A percentile compares a stretch with the other conserved stretches of the same genome.
phyloP scores from a whole-genome alignment of 2,113 vertebrate species.

The Periophthalmodon schlosseri region DNA sequence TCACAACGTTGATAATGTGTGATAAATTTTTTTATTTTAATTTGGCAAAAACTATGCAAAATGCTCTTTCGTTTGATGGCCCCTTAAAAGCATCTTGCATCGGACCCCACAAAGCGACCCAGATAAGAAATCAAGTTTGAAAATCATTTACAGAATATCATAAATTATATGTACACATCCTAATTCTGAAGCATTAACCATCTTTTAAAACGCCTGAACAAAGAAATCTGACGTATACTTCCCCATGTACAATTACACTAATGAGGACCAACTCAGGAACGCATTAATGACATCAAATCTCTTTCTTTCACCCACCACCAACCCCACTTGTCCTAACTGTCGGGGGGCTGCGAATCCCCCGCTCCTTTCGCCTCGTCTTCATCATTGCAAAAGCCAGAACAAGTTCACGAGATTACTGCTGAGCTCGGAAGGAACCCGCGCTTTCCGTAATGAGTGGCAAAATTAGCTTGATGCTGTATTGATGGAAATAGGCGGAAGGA shows the following conservation, averaged over 20 bases:
- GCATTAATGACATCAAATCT: constrained; percentile 31
- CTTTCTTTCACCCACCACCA: constrained; percentile 25
- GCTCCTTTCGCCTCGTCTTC: constrained; percentile 31
- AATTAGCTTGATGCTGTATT: constrained; percentile 60
- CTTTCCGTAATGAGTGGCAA: constrained; percentile 50
- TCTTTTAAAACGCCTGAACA: constrained; percentile 11
- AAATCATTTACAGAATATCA: no score
- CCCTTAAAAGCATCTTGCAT: no score
- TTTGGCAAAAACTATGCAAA: no score
- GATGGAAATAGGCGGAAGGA: constrained; percentile 60
- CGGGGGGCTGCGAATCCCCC: constrained; percentile 22
- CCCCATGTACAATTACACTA: constrained; percentile 42
- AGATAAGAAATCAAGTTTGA: no score
- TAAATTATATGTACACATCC: not conserved
- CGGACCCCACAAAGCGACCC: no score
- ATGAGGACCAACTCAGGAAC: constrained; percentile 44
- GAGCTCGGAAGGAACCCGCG: constrained; percentile 52
- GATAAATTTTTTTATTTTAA: no score
- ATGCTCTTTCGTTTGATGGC: no score
- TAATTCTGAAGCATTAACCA: not conserved
- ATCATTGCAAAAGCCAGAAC: constrained; percentile 34
- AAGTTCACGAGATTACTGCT: constrained; percentile 52
- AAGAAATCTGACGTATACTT: constrained; percentile 32
- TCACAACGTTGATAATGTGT: no score
- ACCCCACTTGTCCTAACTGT: constrained; percentile 19